Conservation (phyloP, 2,888 invertebrate genomes). For the Hydrotaea diabolus region DNA sequence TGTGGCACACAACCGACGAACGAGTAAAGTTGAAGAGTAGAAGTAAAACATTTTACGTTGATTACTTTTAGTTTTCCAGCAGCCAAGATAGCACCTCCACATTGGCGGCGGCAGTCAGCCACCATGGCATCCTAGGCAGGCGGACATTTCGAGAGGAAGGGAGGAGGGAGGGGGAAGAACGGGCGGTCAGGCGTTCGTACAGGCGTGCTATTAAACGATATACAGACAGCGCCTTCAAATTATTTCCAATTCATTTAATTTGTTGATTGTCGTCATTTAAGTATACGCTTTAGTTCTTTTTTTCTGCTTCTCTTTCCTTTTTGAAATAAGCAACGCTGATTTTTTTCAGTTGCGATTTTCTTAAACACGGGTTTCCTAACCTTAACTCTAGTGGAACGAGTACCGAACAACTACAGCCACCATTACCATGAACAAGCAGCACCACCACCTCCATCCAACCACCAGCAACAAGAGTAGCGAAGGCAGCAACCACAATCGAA, state of each 20-base stretch:
- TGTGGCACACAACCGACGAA: neutral
- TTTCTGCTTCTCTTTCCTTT: too few species aligned
- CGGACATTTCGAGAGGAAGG: too few species aligned
- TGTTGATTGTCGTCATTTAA: slow-evolving; percentile 68
- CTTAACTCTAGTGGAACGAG: slow-evolving; percentile 41
- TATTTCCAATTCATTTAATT: slow-evolving; percentile 68
- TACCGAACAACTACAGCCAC: neutral
- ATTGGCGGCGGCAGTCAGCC: neutral
- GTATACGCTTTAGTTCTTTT: slow-evolving; percentile 47
- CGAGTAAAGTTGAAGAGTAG: slow-evolving; percentile 19
- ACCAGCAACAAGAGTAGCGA: neutral
- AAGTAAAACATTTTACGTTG: slow-evolving; percentile 38
- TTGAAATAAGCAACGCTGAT: slow-evolving; percentile 5
- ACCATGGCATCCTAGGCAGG: neutral
- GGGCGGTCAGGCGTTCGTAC: neutral
- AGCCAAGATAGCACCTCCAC: neutral
- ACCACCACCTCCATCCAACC: neutral
- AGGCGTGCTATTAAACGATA: slow-evolving; percentile 27
- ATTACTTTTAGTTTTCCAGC: slow-evolving; percentile 32
- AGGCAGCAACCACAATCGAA: neutral
- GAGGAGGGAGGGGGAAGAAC: too few species aligned
- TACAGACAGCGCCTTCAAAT: slow-evolving; percentile 66
- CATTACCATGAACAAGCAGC: neutral
- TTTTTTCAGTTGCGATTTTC: slow-evolving; percentile 24
- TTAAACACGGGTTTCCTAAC: slow-evolving; percentile 62